Evolutionary conservation across 2,888 invertebrate genomes (phyloP).

Genomic region (Stratiomys singularior): DNA sequence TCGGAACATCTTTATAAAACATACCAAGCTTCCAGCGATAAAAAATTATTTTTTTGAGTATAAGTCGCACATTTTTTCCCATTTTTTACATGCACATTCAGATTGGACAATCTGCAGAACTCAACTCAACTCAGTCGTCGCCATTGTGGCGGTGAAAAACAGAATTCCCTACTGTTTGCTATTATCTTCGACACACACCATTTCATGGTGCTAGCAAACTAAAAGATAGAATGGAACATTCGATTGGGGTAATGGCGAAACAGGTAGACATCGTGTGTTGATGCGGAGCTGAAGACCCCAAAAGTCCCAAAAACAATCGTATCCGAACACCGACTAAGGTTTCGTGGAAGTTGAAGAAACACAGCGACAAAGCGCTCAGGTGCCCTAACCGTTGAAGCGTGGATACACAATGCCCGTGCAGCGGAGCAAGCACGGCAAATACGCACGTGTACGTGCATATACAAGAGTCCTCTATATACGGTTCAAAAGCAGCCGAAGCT

Average conservation of each 20-base stretch:
- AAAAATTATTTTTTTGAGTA: not conserved
- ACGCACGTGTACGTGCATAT: not conserved
- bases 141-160: conserved; percentile 20
- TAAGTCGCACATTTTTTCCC: not conserved
- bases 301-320: not conserved
- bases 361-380: conserved; percentile 33
- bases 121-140: not conserved
- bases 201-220: conserved; percentile 21
- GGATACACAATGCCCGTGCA: not conserved
- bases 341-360: conserved; percentile 4
- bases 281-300: not conserved
- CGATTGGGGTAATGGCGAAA: not conserved
- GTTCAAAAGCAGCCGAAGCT: not conserved
- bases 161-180: conserved; percentile 6
- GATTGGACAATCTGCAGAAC: not conserved
- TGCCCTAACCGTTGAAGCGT: conserved; percentile 8
- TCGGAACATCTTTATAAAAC: conserved; percentile 4
- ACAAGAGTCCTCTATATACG: not conserved
- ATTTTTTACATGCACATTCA: not conserved
- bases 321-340: not conserved
- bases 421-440: not conserved
- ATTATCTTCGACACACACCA: conserved; percentile 3
- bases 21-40: not conserved
- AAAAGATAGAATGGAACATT: conserved; percentile 8
- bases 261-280: not conserved